These are phyloP conservation scores for Drosophila oshimai DNA, from an alignment of 1,140 invertebrate species.

Conservation along the genomic window DNA sequence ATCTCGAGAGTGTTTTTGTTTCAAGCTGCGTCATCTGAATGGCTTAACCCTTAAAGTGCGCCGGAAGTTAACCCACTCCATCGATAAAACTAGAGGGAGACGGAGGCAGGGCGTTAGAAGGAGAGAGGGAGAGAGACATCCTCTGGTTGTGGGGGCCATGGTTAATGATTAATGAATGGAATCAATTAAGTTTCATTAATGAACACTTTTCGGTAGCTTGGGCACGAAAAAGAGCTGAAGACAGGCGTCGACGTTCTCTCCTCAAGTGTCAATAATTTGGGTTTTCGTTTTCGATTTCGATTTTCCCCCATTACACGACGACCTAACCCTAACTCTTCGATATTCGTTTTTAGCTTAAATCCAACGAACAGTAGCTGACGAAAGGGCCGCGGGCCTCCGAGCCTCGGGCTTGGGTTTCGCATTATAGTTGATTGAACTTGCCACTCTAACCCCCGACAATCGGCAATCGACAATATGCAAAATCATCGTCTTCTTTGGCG, in stretches of 20 bases:
- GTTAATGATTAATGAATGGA: conserved; percentile 82
- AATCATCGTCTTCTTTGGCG: conserved; percentile 63
- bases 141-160: conserved; percentile 3
- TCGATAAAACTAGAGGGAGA: not conserved
- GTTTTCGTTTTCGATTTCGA: conserved; percentile 48
- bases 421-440: conserved; percentile 74
- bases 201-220: conserved; percentile 74
- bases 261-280: conserved; percentile 81
- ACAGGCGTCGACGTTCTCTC: conserved; percentile 48
- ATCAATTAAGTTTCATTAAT: conserved; percentile 82
- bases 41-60: conserved; percentile 8
- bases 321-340: not conserved
- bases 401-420: conserved; percentile 19
- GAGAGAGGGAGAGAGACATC: not conserved
- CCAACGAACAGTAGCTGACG: conserved; percentile 22
- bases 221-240: conserved; percentile 37
- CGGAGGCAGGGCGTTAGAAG: not conserved
- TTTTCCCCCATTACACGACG: conserved; percentile 2
- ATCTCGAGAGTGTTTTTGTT: conserved; percentile 1
- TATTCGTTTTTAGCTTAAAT: conserved; percentile 12
- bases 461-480: conserved; percentile 77
- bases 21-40: conserved; percentile 11
- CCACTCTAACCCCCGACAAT: conserved; percentile 17
- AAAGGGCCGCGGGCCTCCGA: conserved; percentile 22
- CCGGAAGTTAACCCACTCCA: conserved; percentile 24